Conservation (phyloP, 2,113 vertebrate genomes). For the Phainopepla nitens region DNA sequence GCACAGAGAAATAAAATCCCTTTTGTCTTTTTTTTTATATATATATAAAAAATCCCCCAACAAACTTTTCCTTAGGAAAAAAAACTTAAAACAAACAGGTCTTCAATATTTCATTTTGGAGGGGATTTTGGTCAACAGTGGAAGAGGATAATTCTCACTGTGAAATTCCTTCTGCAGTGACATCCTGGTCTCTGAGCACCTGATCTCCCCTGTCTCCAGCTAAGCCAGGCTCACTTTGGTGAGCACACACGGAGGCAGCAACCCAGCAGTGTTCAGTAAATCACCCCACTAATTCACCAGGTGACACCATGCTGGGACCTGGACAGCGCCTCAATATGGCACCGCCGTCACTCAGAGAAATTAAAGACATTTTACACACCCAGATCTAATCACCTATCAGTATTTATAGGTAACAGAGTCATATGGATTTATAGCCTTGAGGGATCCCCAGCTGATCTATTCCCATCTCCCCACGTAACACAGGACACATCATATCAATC, state of each 20-base stretch:
- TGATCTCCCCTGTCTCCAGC: background rate
- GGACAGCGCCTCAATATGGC: background rate
- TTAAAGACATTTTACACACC: background rate
- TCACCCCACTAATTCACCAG: background rate
- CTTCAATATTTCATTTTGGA: background rate
- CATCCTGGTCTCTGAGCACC: background rate
- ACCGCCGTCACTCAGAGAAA: rapidly evolving
- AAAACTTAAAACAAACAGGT: background rate
- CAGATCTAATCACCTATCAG: background rate
- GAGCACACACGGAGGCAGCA: background rate
- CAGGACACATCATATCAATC: background rate
- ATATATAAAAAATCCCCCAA: background rate
- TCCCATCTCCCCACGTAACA: background rate
- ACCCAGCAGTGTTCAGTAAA: background rate
- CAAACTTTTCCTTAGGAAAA: background rate
- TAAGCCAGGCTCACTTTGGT: background rate
- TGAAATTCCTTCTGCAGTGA: background rate
- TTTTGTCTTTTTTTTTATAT: background rate
- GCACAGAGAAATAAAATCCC: background rate
- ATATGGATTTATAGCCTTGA: background rate
- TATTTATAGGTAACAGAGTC: background rate
- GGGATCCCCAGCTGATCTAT: background rate
- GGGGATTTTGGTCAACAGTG: rapidly evolving
- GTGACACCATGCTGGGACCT: background rate
- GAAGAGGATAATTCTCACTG: background rate